A percentile compares a stretch with the other conserved stretches of the same genome.
phyloP scores from a whole-genome alignment of 2,888 invertebrate genomes.

The Phorcus lineatus region DNA sequence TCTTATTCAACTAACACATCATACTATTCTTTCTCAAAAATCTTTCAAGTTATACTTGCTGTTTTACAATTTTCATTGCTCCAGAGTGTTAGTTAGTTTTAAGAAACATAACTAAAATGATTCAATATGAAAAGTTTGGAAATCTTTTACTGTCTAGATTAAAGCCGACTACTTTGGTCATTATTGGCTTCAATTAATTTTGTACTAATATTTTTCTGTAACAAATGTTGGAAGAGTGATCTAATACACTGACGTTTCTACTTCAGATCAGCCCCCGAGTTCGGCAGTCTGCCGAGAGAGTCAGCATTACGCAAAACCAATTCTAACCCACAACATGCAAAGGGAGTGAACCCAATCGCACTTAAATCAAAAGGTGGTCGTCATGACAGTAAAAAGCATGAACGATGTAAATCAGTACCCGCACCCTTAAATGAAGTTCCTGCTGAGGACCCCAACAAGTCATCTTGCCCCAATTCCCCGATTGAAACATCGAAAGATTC shows the following conservation, averaged over 20 bases:
- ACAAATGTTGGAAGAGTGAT: too few species aligned
- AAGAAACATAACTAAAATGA: too few species aligned
- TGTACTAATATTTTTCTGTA: too few species aligned
- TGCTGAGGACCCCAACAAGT: constrained; percentile 39
- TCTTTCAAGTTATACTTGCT: too few species aligned
- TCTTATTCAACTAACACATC: too few species aligned
- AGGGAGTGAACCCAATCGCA: constrained; percentile 45
- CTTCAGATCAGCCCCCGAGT: constrained; percentile 74
- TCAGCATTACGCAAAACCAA: constrained; percentile 78
- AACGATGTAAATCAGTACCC: constrained; percentile 66
- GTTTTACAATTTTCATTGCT: too few species aligned
- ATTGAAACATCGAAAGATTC: constrained; percentile 46
- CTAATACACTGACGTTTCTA: background rate
- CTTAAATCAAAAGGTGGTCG: constrained; percentile 20
- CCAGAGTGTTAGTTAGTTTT: too few species aligned
- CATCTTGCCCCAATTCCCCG: constrained; percentile 62
- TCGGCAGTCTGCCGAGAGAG: constrained; percentile 75
- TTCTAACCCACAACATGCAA: constrained; percentile 76
- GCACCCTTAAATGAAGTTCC: constrained; percentile 46
- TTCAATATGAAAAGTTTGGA: too few species aligned
- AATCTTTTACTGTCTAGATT: too few species aligned
- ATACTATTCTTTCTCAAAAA: too few species aligned
- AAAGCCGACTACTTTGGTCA: too few species aligned
- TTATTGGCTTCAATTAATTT: too few species aligned
- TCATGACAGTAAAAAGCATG: constrained; percentile 52